phyloP scores from a whole-genome alignment of 1,140 invertebrate species.

The Antheraea mylitta region DNA sequence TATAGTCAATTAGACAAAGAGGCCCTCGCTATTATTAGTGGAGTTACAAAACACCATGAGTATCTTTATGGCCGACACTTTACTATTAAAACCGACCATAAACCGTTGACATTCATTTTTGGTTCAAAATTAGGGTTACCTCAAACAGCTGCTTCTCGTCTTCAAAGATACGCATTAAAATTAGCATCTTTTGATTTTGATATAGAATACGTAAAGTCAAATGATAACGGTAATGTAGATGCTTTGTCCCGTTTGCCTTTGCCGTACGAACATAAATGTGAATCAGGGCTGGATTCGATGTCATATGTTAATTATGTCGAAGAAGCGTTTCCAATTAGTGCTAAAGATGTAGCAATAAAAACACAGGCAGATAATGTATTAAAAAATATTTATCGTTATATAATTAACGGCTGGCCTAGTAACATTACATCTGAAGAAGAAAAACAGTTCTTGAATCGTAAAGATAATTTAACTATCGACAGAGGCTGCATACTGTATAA shows the following conservation, averaged over 20 bases:
- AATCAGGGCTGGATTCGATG: neutral
- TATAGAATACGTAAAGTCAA: constrained; percentile 40
- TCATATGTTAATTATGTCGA: constrained; percentile 19
- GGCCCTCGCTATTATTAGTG: constrained; percentile 23
- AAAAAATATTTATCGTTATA: constrained; percentile 25
- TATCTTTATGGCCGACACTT: too few relatives aligned
- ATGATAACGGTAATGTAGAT: constrained; percentile 28
- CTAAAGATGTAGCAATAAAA: too few relatives aligned
- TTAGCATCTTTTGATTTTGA: constrained; percentile 48
- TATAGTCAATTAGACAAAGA: constrained; percentile 40
- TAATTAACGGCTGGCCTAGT: constrained; percentile 31
- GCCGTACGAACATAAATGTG: neutral
- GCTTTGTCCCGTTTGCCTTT: constrained; percentile 22
- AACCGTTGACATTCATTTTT: too few relatives aligned
- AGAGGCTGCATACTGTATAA: too few relatives aligned
- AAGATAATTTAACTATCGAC: too few relatives aligned
- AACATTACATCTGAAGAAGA: too few relatives aligned
- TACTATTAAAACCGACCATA: too few relatives aligned
- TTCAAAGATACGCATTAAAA: constrained; percentile 52
- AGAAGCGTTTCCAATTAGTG: constrained; percentile 19
- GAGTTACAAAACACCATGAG: too few relatives aligned
- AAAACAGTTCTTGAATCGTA: neutral
- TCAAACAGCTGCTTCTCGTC: constrained; percentile 28
- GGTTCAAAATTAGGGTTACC: too few relatives aligned
- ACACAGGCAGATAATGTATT: too few relatives aligned